Evolutionary conservation across 2,888 invertebrate species (phyloP), one percentile per base, ranked within the genome.

Genomic region (Lamellibrachia satsuma): DNA sequence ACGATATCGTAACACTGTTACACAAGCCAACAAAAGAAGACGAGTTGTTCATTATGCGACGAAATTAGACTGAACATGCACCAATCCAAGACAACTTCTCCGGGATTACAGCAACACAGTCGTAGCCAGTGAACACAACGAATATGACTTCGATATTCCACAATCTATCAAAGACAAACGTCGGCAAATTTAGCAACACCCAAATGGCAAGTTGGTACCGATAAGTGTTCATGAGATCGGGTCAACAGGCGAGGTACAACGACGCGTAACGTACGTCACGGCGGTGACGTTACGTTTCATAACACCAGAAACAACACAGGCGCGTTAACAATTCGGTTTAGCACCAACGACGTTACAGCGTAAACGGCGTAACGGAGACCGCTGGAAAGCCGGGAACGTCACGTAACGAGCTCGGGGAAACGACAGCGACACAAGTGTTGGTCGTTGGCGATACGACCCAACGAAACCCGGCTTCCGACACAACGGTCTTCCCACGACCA

Each of bases 281-380:
- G 39, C 39, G 39, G 39, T 39, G 39, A 39, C 39, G 39, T 39
- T 39, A 39, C 39, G 75, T 75, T 75, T 22, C 75, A 75, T 75
- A 75, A 75, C 75, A 75, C 75, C 75, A 75, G 75, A 75, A 75
- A 75, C 75, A 75, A 75, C 75, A 75, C 75, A 75, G 75, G n/a
- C 75, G 75, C 75, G n/a, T 22, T n/a, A 22, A 75, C 75, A 75
- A 75, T 15, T 75, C 75, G 15, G 22, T 75, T 75, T 75, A 75
- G 75, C 75, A 75, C 75, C 75, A 75, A 75, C 75, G 3, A 75
- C 75, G 15, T 57, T 39, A 39, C 39, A 39, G 39, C 39, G 39
- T 39, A 39, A 39, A 39, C 39, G 0, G 57, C 8, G 57, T 15
- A 57, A 15, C 39, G 39, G 39, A 1, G 39, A 39, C 15, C 57